phyloP scores from a whole-genome alignment of 2,113 vertebrate species.

The Otolemur garnettii region DNA sequence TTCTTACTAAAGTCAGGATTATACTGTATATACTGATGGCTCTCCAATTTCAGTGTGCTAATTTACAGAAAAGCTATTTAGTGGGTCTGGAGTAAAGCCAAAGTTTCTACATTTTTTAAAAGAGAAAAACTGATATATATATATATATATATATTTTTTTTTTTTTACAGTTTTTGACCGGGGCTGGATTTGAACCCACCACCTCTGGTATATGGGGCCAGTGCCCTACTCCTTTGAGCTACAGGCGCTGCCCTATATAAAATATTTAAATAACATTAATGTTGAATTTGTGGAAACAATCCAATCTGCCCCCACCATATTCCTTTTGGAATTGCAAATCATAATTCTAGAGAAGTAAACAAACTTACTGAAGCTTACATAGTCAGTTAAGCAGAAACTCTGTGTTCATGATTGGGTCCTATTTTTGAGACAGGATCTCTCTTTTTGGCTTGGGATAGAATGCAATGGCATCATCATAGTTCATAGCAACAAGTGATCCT shows the following conservation, averaged over 20 bases:
- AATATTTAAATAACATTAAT: slow-evolving; percentile 51
- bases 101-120: slow-evolving; percentile 21
- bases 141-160: too few relatives aligned
- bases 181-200: too few relatives aligned
- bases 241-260: too few relatives aligned
- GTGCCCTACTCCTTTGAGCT: too few relatives aligned
- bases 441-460: not conserved
- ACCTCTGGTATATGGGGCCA: too few relatives aligned
- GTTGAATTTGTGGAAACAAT: slow-evolving; percentile 16
- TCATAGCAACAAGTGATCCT: not conserved
- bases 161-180: too few relatives aligned
- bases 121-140: slow-evolving; percentile 43
- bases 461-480: not conserved
- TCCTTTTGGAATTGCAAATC: slow-evolving; percentile 44
- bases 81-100: not conserved
- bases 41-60: slow-evolving; percentile 14
- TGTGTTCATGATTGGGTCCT: not conserved
- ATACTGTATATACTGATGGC: not conserved
- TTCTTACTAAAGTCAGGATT: slow-evolving; percentile 35
- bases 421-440: not conserved
- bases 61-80: slow-evolving; percentile 56
- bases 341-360: slow-evolving; percentile 42
- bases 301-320: not conserved
- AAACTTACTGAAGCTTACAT: not conserved
- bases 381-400: slow-evolving; percentile 20